A percentile compares a stretch with the other conserved stretches of the same genome.
Evolutionary conservation across 2,888 invertebrate genomes (phyloP).

Genomic region (Drosophila tanythrix): DNA sequence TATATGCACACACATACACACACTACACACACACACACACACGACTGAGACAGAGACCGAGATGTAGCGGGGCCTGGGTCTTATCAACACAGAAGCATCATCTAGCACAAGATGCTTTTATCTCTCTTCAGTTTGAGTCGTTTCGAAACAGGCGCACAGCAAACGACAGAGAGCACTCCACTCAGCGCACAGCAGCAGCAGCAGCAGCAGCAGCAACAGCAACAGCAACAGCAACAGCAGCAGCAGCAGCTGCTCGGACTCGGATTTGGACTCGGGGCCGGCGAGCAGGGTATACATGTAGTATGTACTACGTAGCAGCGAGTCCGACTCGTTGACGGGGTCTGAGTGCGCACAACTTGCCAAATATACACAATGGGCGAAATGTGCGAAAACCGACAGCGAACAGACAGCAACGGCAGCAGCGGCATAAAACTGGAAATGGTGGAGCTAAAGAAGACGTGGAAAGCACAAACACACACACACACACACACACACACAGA

Average conservation of each 20-base stretch:
- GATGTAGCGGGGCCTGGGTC: conserved; percentile 57
- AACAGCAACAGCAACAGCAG: neutral
- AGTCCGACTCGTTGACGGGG: conserved; percentile 52
- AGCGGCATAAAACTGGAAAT: conserved; percentile 66
- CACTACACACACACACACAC: conserved; percentile 7
- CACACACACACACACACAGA: conserved; percentile 25
- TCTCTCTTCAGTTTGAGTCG: conserved; percentile 84
- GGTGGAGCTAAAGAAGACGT: conserved; percentile 62
- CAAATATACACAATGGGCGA: conserved; percentile 73
- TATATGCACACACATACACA: conserved; percentile 10
- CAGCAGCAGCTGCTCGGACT: conserved; percentile 40
- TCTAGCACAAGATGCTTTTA: conserved; percentile 82
- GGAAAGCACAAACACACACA: conserved; percentile 39
- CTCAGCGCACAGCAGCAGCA: conserved; percentile 32
- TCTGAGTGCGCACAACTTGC: conserved; percentile 71
- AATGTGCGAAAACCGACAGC: conserved; percentile 73
- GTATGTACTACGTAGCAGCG: conserved; percentile 27
- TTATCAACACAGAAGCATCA: conserved; percentile 82
- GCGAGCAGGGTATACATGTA: conserved; percentile 21
- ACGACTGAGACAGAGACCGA: conserved; percentile 35
- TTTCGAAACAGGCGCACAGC: conserved; percentile 81
- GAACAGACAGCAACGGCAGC: conserved; percentile 14
- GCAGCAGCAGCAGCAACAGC: conserved; percentile 4
- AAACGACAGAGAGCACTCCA: conserved; percentile 62
- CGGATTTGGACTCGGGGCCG: conserved; percentile 38